Conservation (phyloP, 2,797 vertebrate species). For the Perodicticus potto region DNA sequence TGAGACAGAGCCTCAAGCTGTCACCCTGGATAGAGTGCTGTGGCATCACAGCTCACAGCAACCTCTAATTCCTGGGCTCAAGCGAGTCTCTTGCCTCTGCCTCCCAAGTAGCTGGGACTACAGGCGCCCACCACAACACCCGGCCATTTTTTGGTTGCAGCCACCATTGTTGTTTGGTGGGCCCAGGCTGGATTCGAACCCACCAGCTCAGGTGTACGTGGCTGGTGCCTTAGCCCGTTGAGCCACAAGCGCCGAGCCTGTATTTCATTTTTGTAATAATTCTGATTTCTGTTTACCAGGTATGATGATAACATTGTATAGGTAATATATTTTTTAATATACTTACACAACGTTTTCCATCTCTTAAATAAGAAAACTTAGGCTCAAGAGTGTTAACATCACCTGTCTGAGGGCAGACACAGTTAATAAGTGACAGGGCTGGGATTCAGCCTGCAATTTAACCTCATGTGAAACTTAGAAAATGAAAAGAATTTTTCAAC, state of each 20-base stretch:
- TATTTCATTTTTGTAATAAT: conserved; percentile 16
- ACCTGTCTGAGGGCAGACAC: neutral
- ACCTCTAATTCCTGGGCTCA: no score
- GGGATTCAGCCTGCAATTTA: neutral
- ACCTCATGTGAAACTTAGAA: conserved; percentile 11
- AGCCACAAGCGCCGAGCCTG: neutral
- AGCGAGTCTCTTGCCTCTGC: no score
- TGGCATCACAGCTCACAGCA: no score
- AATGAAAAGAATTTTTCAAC: neutral
- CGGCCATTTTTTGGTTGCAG: no score
- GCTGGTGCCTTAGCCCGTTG: no score
- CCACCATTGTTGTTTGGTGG: no score
- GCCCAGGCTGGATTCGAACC: no score
- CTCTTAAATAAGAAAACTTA: neutral
- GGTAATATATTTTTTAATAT: neutral
- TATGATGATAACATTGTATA: neutral
- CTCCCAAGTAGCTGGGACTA: no score
- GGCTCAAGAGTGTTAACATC: neutral
- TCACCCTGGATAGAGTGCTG: no score
- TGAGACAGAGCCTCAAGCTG: no score
- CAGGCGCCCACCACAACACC: no score
- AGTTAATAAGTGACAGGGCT: neutral
- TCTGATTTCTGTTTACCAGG: conserved; percentile 6
- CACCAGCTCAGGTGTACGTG: no score
- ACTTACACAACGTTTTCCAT: neutral